Evolutionary conservation across 2,113 vertebrate species (phyloP).

Genomic region (Actenoides hombroni): DNA sequence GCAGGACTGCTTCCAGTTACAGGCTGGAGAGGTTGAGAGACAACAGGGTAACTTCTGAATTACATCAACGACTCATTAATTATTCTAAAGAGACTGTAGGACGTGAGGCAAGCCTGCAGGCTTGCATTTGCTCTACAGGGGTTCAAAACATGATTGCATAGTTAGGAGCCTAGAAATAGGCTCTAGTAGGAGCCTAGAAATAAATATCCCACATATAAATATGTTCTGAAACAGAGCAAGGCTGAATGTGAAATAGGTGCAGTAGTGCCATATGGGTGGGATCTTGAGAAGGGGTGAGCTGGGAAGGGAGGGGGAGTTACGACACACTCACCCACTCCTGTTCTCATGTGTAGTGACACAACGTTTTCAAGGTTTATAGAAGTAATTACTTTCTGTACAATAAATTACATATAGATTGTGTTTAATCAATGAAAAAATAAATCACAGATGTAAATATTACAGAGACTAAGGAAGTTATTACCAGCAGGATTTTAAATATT

Average conservation of each 20-base stretch:
- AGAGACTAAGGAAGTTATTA: not conserved
- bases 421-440: constrained; percentile 28
- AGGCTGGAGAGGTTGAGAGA: not conserved
- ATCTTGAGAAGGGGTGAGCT: not conserved
- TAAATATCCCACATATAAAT: not conserved
- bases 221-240: not conserved
- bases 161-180: not conserved
- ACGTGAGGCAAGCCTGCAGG: not conserved
- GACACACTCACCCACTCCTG: not conserved
- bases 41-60: not conserved
- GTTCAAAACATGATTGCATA: not conserved
- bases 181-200: not conserved
- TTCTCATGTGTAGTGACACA: not conserved
- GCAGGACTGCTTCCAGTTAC: not conserved
- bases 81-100: not conserved
- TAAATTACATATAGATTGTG: constrained; percentile 37
- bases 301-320: not conserved
- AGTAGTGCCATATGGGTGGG: not conserved
- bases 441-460: constrained; percentile 37
- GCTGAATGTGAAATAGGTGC: not conserved
- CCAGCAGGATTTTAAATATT: not conserved
- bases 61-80: not conserved
- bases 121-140: not conserved
- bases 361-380: not conserved
- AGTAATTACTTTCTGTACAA: constrained; percentile 33